These are phyloP conservation scores for Cassiopea andromeda DNA, from an alignment of 30 jellyfish, hydroid and myxozoan species.

Conservation along the genomic window DNA sequence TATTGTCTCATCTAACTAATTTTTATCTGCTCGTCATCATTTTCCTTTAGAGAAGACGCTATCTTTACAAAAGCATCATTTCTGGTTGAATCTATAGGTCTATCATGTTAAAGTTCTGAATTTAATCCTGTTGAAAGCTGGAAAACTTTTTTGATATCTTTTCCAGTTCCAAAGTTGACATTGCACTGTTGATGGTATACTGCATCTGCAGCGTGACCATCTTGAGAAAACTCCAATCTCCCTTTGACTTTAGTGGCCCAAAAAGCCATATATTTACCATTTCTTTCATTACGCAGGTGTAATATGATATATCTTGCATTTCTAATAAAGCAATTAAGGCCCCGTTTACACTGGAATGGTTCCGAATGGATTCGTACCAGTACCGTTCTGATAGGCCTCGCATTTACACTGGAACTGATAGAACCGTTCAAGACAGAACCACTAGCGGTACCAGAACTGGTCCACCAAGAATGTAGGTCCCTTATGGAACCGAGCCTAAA, in stretches of 20 bases:
- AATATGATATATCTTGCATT: no score
- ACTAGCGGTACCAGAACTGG: no score
- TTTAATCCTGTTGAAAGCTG: conserved; percentile 40
- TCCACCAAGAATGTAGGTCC: no score
- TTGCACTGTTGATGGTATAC: conserved; percentile 70
- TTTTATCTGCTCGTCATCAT: conserved; percentile 65
- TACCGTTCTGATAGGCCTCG: no score
- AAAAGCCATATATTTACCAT: not conserved
- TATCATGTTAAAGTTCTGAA: conserved; percentile 42
- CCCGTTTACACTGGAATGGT: no score
- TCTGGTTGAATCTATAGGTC: conserved; percentile 44
- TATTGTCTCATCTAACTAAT: conserved; percentile 56
- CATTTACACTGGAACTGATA: no score
- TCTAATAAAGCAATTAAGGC: no score
- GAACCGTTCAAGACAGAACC: no score
- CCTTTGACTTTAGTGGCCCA: conserved; percentile 65
- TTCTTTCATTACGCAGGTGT: no score
- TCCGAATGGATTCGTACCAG: no score
- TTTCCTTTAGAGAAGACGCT: conserved; percentile 47
- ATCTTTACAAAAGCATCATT: no score
- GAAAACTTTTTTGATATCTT: conserved; percentile 54
- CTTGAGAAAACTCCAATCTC: conserved; percentile 39
- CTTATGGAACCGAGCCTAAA: no score
- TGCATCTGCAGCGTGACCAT: conserved; percentile 39
- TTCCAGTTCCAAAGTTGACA: conserved; percentile 68